Base-by-base conservation (phyloP, 2,113 vertebrate species). In the Cavia porcellus region DNA sequence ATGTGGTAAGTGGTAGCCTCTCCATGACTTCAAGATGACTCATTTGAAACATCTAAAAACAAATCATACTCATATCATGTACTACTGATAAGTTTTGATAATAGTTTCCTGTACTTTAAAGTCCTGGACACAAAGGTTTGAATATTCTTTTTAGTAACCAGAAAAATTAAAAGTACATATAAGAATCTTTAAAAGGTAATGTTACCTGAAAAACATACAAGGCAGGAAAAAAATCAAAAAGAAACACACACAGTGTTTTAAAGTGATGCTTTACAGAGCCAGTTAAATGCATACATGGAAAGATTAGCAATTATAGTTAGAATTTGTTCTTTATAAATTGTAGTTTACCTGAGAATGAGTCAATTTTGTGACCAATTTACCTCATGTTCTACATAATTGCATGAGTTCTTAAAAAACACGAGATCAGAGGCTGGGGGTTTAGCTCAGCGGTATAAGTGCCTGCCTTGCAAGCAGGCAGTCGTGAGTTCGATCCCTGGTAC, bases 41-140 rank as follows among this genome's bases (percentile, higher is more conserved):
- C 99, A 99, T 99, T 98, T 98, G 98, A 98, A 96, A 98, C 97
- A 98, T 98, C 98, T 97, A 98, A 96, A 98, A 98, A 98, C 98
- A 98, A 96, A 98, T 98, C 98, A 98, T 98, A 98, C 97, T 98
- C 98, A 97, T 98, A 98, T 95, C 97, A 97, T 52, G 96, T 90
- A 97, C 96, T 96, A 96, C 95, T 97, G 98, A 98, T 98, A 98
- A 98, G 95, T 97, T 93, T 96, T 95, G 75, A 97, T 98, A 97
- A 97, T 95, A 80, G 96, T 98, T 99, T 99, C 99, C 98, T 99
- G 98, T 99, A 99, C 99, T 97, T 98, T 98, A 97, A 98, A 98
- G 98, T 97, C 95, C 98, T 96, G 94, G 97, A 98, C 98, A 98
- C 97, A 97, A 98, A 96, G 25, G 24, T 89, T 45, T 94, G 35